Evolutionary conservation across 2,888 invertebrate species (phyloP).

Genomic region (Hemistola chrysoprasaria): DNA sequence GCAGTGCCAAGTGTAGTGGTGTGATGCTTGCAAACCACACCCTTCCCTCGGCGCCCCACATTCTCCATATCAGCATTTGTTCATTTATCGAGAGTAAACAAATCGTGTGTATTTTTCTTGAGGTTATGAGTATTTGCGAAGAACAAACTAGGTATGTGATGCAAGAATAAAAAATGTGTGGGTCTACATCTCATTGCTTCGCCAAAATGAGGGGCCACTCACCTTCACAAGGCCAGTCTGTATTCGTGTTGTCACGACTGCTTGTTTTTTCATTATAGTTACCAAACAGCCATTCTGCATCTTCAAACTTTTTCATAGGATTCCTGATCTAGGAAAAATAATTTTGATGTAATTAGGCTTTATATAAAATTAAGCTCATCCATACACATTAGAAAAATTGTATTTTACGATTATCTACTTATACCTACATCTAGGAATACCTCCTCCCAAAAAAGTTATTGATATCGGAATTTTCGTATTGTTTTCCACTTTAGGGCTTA

Average conservation of each 20-base stretch:
- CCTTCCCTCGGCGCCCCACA: constrained; percentile 30
- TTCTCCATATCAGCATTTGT: constrained; percentile 26
- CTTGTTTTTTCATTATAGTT: constrained; percentile 37
- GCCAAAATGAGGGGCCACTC: constrained; percentile 43
- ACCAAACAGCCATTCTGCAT: constrained; percentile 8
- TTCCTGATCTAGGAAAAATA: too few relatives aligned
- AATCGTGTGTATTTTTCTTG: constrained; percentile 7
- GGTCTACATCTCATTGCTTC: constrained; percentile 21
- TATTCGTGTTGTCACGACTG: constrained; percentile 28
- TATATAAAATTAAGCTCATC: too few relatives aligned
- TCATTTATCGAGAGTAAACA: constrained; percentile 13
- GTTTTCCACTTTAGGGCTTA: too few relatives aligned
- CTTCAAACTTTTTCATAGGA: constrained; percentile 5
- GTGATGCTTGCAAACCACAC: constrained; percentile 40
- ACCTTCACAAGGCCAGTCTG: constrained; percentile 51
- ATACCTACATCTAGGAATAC: too few relatives aligned
- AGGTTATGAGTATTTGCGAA: constrained; percentile 12
- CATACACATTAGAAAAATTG: too few relatives aligned
- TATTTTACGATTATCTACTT: too few relatives aligned
- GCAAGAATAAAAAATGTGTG: constrained; percentile 21
- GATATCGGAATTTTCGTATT: too few relatives aligned
- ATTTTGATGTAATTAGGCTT: too few relatives aligned
- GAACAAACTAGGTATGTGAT: constrained; percentile 17
- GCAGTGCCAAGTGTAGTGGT: constrained; percentile 38
- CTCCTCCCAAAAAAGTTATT: too few relatives aligned